These are phyloP conservation scores for rat (Rattus norvegicus) DNA, from an alignment of 2,113 vertebrate species.

Conservation along the genomic window GRCr8 NC_086031.1:65506001-65506500, in stretches of 20 bases:
- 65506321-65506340: constrained; percentile 18
- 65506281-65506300: constrained; percentile 1
- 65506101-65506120: not conserved
- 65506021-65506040: constrained; percentile 52
- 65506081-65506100: not conserved
- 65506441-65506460: not conserved
- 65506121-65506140: not conserved
- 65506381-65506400: not conserved
- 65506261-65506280: not conserved
- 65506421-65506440: not conserved
- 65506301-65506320: constrained; percentile 3
- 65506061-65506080: constrained; percentile 9
- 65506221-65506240: not conserved
- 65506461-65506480: not conserved
- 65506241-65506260: not conserved
- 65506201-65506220: not conserved
- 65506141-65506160: constrained; percentile 55
- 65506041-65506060: constrained; percentile 54
- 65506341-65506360: not conserved
- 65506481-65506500: too few species aligned
- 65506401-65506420: not conserved
- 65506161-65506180: not conserved
- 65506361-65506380: not conserved
- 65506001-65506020: constrained; percentile 15
- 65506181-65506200: constrained; percentile 12